These are phyloP conservation scores for Tiliacea citrago DNA, from an alignment of 2,888 invertebrate genomes.

Conservation along the genomic window DNA sequence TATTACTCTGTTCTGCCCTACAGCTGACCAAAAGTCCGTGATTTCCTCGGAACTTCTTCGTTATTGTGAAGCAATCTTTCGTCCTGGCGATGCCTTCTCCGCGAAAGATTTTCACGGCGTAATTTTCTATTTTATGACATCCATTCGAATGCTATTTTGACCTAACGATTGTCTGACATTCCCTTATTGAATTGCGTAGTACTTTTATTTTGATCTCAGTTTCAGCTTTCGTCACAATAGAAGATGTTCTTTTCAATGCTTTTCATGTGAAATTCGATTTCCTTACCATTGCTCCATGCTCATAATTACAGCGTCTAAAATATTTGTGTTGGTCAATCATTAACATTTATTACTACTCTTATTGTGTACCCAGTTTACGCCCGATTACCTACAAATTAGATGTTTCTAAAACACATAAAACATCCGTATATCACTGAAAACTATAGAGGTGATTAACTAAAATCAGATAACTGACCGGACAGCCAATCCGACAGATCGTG, in stretches of 20 bases:
- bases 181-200: conserved; percentile 7
- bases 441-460: conserved; percentile 45
- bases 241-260: not conserved
- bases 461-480: conserved; percentile 35
- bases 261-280: not conserved
- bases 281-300: not conserved
- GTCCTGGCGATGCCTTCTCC: not conserved
- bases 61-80: conserved; percentile 18
- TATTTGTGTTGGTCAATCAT: not conserved
- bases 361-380: not conserved
- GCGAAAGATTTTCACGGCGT: conserved; percentile 7
- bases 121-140: conserved; percentile 30
- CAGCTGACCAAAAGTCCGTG: not conserved
- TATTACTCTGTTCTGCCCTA: not conserved
- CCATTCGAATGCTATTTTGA: conserved; percentile 22
- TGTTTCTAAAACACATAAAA: conserved; percentile 20
- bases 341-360: not conserved
- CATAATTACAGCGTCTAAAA: not conserved
- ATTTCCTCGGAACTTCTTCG: conserved; percentile 1
- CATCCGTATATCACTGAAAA: conserved; percentile 30
- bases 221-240: conserved; percentile 1
- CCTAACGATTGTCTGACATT: conserved; percentile 8
- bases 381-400: not conserved
- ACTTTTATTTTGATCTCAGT: conserved; percentile 26
- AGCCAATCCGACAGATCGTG: conserved; percentile 52